These are phyloP conservation scores for Apoderus coryli DNA, from an alignment of 2,888 invertebrate genomes.

Conservation along the genomic window DNA sequence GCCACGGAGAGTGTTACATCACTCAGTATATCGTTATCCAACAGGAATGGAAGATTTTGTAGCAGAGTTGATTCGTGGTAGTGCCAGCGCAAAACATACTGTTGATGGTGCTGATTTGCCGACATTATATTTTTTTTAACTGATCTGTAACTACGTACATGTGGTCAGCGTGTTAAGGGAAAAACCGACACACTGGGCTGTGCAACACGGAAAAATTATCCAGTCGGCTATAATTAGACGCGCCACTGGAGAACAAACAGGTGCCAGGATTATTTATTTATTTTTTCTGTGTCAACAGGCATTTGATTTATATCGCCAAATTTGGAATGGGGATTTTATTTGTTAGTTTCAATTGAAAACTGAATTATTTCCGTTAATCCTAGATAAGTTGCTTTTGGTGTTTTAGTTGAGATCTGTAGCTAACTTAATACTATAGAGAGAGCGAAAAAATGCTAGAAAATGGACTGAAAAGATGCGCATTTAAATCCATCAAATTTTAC, in stretches of 20 bases:
- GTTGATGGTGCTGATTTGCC: slow-evolving; percentile 19
- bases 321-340: no score
- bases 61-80: slow-evolving; percentile 39
- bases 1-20: slow-evolving; percentile 80
- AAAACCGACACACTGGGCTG: slow-evolving; percentile 26
- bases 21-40: slow-evolving; percentile 67
- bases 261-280: no score
- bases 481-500: no score
- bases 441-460: no score
- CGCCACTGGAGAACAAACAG: slow-evolving; percentile 31
- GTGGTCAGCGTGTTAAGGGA: slow-evolving; percentile 22
- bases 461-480: no score
- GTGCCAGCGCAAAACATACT: slow-evolving; percentile 31
- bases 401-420: no score
- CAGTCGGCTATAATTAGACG: slow-evolving; percentile 31
- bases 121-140: slow-evolving; percentile 1
- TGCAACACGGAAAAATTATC: slow-evolving; percentile 26
- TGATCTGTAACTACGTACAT: slow-evolving; percentile 5
- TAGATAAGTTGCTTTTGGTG: no score
- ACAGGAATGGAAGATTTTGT: slow-evolving; percentile 60
- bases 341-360: no score
- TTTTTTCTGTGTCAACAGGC: no score
- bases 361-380: no score
- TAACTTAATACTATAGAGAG: no score
- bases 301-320: no score